phyloP scores from a whole-genome alignment of 2,113 vertebrate genomes.

The Centropristis striata region DNA sequence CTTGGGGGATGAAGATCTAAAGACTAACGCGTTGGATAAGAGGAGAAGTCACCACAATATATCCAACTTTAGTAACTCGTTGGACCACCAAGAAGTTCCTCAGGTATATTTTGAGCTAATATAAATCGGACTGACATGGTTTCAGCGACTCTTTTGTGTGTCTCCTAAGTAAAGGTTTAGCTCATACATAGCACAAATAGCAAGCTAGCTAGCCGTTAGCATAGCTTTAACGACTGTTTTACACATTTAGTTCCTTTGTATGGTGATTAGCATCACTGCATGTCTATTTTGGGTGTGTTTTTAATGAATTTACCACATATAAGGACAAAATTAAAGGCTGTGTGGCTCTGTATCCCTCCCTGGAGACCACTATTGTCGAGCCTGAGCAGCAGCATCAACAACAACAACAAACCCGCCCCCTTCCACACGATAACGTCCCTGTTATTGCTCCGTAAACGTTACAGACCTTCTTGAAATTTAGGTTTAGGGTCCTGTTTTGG shows the following conservation, averaged over 20 bases:
- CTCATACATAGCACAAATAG: not conserved
- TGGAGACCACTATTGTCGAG: slow-evolving; percentile 32
- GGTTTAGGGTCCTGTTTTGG: slow-evolving; percentile 99
- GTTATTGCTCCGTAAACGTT: slow-evolving; percentile 9
- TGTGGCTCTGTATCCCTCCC: not conserved
- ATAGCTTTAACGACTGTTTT: not conserved
- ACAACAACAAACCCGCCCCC: slow-evolving; percentile 80
- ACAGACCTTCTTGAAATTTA: slow-evolving; percentile 95
- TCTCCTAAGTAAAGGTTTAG: not conserved
- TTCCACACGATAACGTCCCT: not conserved
- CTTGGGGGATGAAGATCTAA: no score
- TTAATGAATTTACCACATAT: not conserved
- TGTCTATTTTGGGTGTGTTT: not conserved
- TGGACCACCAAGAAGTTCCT: no score
- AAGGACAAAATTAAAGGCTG: not conserved
- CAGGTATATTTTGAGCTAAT: not conserved
- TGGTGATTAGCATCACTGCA: fast-evolving
- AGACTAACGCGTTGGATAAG: no score
- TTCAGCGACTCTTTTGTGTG: slow-evolving; percentile 5
- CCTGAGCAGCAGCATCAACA: slow-evolving; percentile 35
- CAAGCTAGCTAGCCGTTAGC: slow-evolving; percentile 53
- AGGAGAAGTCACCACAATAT: not conserved
- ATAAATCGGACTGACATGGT: no score
- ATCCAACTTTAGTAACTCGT: no score
- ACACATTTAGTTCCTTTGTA: not conserved